Conservation (phyloP, 1,140 invertebrate genomes). For the Brachionus sp. region DNA sequence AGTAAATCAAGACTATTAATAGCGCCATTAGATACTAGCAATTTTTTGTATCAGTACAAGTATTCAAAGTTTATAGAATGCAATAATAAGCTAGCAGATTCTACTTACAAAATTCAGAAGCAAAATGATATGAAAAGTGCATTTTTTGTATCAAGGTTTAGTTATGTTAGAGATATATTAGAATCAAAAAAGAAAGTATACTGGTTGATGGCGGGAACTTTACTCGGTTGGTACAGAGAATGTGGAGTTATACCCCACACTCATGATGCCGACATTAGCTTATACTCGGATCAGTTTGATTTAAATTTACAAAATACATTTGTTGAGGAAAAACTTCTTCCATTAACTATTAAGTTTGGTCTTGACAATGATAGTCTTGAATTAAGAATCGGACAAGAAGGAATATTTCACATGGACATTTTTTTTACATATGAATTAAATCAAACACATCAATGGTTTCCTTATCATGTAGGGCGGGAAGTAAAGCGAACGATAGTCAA, state of each 20-base stretch:
- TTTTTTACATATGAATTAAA: neutral
- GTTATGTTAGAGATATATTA: neutral
- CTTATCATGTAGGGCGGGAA: neutral
- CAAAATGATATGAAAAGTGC: neutral
- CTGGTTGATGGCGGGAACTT: neutral
- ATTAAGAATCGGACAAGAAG: neutral
- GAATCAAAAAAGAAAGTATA: neutral
- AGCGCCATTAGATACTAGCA: neutral
- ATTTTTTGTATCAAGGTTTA: neutral
- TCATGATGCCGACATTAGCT: neutral
- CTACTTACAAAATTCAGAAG: neutral
- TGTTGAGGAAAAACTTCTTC: neutral
- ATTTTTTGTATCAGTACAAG: neutral
- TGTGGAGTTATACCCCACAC: neutral
- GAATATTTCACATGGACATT: neutral
- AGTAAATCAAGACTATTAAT: neutral
- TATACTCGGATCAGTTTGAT: neutral
- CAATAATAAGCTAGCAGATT: neutral
- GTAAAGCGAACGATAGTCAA: neutral
- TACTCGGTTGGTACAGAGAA: slow-evolving; percentile 9
- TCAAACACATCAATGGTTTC: neutral
- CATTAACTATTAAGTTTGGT: neutral
- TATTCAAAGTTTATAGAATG: neutral
- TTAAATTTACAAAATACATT: neutral
- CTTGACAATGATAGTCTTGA: neutral